Conservation (phyloP, 2,113 vertebrate species). For the Copsychus sechellarum region DNA sequence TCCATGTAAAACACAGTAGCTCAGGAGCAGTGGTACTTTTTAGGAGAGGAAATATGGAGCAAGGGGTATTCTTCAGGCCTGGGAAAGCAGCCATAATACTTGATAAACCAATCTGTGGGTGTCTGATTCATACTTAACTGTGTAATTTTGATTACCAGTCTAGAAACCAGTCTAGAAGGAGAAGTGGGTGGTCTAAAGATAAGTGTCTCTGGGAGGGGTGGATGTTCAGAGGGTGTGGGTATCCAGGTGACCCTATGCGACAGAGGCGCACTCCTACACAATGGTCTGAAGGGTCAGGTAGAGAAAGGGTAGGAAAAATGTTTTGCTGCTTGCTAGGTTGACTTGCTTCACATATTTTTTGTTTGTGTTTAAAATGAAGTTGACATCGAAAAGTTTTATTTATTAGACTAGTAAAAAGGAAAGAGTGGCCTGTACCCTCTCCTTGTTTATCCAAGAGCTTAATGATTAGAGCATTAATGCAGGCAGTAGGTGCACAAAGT, state of each 20-base stretch:
- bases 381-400: neutral
- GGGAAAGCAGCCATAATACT: neutral
- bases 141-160: neutral
- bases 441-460: neutral
- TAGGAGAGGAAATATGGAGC: neutral
- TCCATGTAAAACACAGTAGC: neutral
- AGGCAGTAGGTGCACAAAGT: neutral
- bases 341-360: neutral
- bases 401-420: neutral
- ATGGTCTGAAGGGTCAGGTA: neutral
- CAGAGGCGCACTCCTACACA: neutral
- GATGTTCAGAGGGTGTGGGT: neutral
- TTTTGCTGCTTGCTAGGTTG: neutral
- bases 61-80: neutral
- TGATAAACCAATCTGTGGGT: neutral
- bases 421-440: neutral
- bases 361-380: neutral
- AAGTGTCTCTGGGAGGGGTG: neutral
- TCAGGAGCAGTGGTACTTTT: neutral
- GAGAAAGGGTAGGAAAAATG: neutral
- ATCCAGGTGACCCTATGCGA: neutral
- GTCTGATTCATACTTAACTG: neutral
- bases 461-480: slow-evolving; percentile 9
- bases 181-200: neutral
- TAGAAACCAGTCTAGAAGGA: neutral